These are phyloP conservation scores for Phocides pigmalion DNA, from an alignment of 1,140 invertebrate genomes.

Conservation along the genomic window DNA sequence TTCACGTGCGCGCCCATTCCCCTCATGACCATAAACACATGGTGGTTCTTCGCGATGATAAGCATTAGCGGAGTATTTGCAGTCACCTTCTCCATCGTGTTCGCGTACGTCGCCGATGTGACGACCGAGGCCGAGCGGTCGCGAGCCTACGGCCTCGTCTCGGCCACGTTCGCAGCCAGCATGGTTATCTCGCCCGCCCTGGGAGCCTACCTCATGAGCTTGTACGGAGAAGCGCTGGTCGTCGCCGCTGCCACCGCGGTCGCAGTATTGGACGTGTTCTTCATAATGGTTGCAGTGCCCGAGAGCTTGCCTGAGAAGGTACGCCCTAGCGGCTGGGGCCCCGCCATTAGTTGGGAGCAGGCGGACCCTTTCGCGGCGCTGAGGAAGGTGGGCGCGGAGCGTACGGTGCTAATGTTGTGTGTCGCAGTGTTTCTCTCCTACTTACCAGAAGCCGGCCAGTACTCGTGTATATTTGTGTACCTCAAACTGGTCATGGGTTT, in stretches of 20 bases:
- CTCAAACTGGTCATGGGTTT: conserved; percentile 99
- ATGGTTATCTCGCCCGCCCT: conserved; percentile 98
- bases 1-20: conserved; percentile 99
- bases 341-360: conserved; percentile 96
- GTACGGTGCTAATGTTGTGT: conserved; percentile 98
- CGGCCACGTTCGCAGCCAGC: conserved; percentile 99
- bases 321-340: conserved; percentile 90
- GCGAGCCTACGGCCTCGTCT: conserved; percentile 98
- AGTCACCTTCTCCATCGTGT: conserved; percentile 99
- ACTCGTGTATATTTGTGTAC: conserved; percentile 99
- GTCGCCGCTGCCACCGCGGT: conserved; percentile 98
- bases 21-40: conserved; percentile 99
- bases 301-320: conserved; percentile 98
- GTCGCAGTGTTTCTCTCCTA: conserved; percentile 99
- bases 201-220: conserved; percentile 95
- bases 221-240: conserved; percentile 96
- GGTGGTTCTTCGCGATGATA: conserved; percentile 99
- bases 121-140: conserved; percentile 98
- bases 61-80: conserved; percentile 99
- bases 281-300: conserved; percentile 98
- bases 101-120: conserved; percentile 99
- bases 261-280: conserved; percentile 98
- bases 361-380: conserved; percentile 98
- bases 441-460: conserved; percentile 99
- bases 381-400: conserved; percentile 96